These are phyloP conservation scores for Eustalomyia histrio DNA, from an alignment of 2,888 invertebrate species.

Conservation along the genomic window DNA sequence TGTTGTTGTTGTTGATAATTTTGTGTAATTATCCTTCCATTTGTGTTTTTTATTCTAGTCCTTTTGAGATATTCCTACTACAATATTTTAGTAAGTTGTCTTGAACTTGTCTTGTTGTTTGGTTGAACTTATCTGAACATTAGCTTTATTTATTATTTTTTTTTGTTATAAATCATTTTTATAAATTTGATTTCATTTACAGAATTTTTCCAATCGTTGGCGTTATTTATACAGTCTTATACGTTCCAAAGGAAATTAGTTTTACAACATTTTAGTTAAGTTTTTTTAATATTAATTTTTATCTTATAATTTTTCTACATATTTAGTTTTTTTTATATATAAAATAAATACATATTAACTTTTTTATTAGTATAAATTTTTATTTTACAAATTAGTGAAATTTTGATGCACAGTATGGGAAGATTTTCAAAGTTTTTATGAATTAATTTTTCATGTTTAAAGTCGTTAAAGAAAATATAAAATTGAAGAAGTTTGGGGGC, in stretches of 20 bases:
- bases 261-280: slow-evolving; percentile 52
- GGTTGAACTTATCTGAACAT: background rate
- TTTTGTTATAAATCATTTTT: slow-evolving; percentile 25
- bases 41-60: background rate
- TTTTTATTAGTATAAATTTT: background rate
- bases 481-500: no score
- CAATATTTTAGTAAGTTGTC: background rate
- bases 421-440: no score
- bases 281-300: slow-evolving; percentile 21
- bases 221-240: slow-evolving; percentile 76
- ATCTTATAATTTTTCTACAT: slow-evolving; percentile 17
- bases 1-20: no score
- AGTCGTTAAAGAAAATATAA: no score
- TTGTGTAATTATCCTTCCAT: background rate
- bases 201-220: slow-evolving; percentile 78
- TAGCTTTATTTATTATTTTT: no score
- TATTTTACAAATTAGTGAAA: background rate
- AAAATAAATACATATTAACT: slow-evolving; percentile 6
- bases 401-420: no score
- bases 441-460: no score
- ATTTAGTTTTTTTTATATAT: slow-evolving; percentile 6
- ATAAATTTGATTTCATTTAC: slow-evolving; percentile 68
- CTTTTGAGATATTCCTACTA: no score
- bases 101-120: slow-evolving; percentile 21
- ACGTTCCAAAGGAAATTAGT: slow-evolving; percentile 66